phyloP scores from a whole-genome alignment of 2,797 vertebrate genomes.

The Hyperoplus lanceolatus region DNA sequence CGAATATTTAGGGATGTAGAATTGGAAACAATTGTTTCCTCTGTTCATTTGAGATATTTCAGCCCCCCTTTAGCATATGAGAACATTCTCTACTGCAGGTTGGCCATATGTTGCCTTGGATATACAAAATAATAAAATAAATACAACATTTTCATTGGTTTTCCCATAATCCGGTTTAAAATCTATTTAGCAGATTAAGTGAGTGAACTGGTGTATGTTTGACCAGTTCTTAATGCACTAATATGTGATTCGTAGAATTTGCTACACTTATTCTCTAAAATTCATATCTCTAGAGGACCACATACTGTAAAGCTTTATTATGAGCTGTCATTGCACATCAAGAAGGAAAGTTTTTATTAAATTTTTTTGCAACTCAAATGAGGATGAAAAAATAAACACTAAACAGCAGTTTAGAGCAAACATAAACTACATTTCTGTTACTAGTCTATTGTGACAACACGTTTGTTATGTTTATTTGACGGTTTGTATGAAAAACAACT shows the following conservation, averaged over 20 bases:
- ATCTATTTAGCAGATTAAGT: no score
- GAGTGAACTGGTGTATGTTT: not conserved
- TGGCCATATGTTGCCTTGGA: not conserved
- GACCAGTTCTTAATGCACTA: not conserved
- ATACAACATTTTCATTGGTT: not conserved
- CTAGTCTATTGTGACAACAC: no score
- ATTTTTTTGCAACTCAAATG: not conserved
- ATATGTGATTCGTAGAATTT: not conserved
- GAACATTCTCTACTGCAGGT: not conserved
- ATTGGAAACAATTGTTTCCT: constrained; percentile 1
- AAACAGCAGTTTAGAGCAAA: not conserved
- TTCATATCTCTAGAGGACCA: not conserved
- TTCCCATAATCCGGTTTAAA: not conserved
- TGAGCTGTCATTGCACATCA: constrained; percentile 1
- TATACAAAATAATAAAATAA: not conserved
- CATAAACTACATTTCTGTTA: no score
- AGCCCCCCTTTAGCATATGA: not conserved
- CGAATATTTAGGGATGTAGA: not conserved
- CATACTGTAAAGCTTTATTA: not conserved
- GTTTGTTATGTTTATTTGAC: no score
- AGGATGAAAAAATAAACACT: not conserved
- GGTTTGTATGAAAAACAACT: no score
- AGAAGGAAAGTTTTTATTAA: not conserved
- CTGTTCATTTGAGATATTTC: not conserved
- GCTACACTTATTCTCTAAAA: not conserved